Percentiles rank a stretch among this genome's conserved stretches.
These are phyloP conservation scores for Intellagama lesueurii DNA, from an alignment of 2,797 vertebrate species.

Conservation along the genomic window DNA sequence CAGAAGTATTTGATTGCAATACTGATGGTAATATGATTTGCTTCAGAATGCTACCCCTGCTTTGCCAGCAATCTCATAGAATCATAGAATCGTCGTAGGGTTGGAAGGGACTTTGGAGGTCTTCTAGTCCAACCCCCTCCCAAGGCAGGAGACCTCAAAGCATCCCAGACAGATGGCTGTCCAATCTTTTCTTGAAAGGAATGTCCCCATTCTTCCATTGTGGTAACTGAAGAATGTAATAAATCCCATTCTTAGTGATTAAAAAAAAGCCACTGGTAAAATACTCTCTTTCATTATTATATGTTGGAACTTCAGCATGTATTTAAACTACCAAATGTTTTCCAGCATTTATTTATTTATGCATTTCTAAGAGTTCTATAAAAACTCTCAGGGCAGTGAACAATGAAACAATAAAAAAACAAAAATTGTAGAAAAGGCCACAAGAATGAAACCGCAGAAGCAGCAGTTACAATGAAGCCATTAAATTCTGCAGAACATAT, in stretches of 20 bases:
- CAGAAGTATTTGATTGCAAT: too few relatives aligned
- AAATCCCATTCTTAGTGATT: neutral
- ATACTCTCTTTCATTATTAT: neutral
- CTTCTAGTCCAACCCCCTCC: too few relatives aligned
- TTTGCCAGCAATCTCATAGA: too few relatives aligned
- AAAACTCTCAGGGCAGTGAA: neutral
- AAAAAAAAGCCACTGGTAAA: neutral
- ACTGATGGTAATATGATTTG: neutral
- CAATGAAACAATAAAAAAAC: neutral
- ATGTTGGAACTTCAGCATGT: neutral
- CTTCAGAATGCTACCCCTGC: neutral
- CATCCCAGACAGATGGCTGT: too few relatives aligned
- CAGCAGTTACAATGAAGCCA: neutral
- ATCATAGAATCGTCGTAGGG: too few relatives aligned
- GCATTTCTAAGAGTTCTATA: neutral
- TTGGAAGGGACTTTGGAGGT: too few relatives aligned
- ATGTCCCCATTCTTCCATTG: neutral
- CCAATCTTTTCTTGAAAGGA: too few relatives aligned
- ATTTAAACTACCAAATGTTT: neutral
- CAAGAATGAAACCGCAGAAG: neutral
- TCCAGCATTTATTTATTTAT: neutral
- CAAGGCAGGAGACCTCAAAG: too few relatives aligned
- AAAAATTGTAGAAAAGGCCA: neutral
- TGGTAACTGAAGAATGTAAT: neutral
- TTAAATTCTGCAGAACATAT: neutral